Evolutionary conservation across 2,797 vertebrate species (phyloP), one percentile per base, ranked within the genome.

Genomic region (Cuniculus paca): DNA sequence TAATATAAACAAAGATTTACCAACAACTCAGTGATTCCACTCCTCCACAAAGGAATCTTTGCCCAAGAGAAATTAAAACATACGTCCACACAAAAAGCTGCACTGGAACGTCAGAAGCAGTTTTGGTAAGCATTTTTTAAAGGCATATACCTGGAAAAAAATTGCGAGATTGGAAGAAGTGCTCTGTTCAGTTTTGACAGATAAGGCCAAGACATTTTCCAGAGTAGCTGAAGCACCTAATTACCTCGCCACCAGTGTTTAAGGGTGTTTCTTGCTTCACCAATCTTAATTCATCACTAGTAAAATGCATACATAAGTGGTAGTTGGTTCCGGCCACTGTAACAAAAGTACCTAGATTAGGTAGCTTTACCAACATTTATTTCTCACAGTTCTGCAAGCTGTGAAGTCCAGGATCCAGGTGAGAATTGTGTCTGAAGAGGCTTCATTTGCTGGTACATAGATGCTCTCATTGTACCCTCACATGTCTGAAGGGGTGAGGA

Each of bases 111-210:
- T 72, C 22, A 52, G 74, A 84, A 65, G 22, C 50, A 92, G 17
- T 68, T 90, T 94, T 90, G 39, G 22, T 65, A 85, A 88, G 74
- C 60, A 26, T 90, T 94, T 96, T 52, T 95, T 63, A 61, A 50
- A 50, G 52, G n/a, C 48, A 0, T 75, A 19, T 61, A 70, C 6
- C 2, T 87, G 56, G 14, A 79, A 56, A 1, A 31, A 54, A 68
- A 24, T 31, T 91, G 20, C 26, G 70, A 26, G 17, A 31, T 11
- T 50, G 36, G 24, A 54, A 84, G 31, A 13, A 68, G 24, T 81
- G 13, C 14, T n/a, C 12, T n/a, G 20, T 60, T 93, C 42, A 70
- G 6, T 14, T 77, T 86, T 82, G 26, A 22, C 2, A 42, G 58
- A 63, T 42, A 42, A 42, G 31, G 7, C 11, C 54, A 94, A 78